phyloP scores from a whole-genome alignment of 2,888 invertebrate species.

The Zygothrica quintamaculata region DNA sequence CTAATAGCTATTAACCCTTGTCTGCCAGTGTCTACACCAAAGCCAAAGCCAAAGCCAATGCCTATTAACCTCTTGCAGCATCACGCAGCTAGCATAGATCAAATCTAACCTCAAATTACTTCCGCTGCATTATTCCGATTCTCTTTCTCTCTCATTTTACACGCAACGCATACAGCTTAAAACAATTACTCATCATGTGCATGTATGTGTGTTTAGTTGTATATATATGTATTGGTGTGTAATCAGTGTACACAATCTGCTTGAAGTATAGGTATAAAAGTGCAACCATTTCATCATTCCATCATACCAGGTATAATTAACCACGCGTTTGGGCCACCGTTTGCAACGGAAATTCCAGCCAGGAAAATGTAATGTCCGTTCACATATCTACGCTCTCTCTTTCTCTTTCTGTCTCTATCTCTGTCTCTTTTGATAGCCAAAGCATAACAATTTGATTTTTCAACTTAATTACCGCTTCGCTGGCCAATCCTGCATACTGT shows the following conservation, averaged over 20 bases:
- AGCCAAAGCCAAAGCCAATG: no score
- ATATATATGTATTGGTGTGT: slow-evolving; percentile 21
- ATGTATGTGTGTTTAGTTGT: background rate
- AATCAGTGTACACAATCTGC: slow-evolving; percentile 60
- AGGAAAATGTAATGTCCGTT: slow-evolving; percentile 66
- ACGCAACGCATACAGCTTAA: slow-evolving; percentile 43
- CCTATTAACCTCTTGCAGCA: slow-evolving; percentile 64
- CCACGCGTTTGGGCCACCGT: slow-evolving; percentile 49
- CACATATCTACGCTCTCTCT: no score
- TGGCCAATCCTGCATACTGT: slow-evolving; percentile 61
- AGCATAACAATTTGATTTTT: slow-evolving; percentile 75
- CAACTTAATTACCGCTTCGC: slow-evolving; percentile 63
- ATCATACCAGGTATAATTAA: slow-evolving; percentile 64
- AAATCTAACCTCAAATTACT: slow-evolving; percentile 78
- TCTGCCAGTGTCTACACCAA: no score
- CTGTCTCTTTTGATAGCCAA: slow-evolving; percentile 1
- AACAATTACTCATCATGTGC: slow-evolving; percentile 64
- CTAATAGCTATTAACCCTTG: slow-evolving; percentile 68
- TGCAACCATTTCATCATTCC: slow-evolving; percentile 57
- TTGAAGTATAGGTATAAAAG: slow-evolving; percentile 22
- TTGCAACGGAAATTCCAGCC: slow-evolving; percentile 76
- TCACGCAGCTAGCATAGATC: slow-evolving; percentile 30
- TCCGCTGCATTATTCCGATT: slow-evolving; percentile 74
- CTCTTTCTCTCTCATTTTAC: no score
- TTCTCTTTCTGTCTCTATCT: background rate